A percentile compares a stretch with the other conserved stretches of the same genome.
These are phyloP conservation scores for Pterostichus niger DNA, from an alignment of 2,888 invertebrate genomes.

Conservation along the genomic window DNA sequence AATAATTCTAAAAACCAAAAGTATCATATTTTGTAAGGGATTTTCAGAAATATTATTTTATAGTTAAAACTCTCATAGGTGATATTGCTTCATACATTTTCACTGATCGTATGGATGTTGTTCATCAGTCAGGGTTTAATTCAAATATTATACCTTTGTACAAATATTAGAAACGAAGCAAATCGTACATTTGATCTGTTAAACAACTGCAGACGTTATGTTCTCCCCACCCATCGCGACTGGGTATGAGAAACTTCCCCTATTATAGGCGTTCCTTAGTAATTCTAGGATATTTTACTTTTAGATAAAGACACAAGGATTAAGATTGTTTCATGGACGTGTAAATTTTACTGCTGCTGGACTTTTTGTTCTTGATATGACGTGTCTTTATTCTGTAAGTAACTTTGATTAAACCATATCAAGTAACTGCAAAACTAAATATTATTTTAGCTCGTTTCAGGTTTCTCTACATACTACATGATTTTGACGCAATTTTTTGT, in stretches of 20 bases:
- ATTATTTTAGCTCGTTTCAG: slow-evolving; percentile 22
- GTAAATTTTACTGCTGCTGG: slow-evolving; percentile 17
- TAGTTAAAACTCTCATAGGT: background rate
- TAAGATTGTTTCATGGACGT: slow-evolving; percentile 4
- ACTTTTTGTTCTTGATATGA: slow-evolving; percentile 13
- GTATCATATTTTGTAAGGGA: no score
- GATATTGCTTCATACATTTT: background rate
- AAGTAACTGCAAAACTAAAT: background rate
- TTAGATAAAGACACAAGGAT: background rate
- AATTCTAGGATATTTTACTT: background rate
- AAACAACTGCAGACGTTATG: background rate
- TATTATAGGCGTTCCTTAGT: background rate
- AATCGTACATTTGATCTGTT: slow-evolving; percentile 3
- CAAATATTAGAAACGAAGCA: slow-evolving; percentile 17
- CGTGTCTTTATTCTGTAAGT: slow-evolving; percentile 34
- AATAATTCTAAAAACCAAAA: no score
- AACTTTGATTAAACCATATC: background rate
- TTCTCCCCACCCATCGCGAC: background rate
- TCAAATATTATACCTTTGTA: slow-evolving; percentile 3
- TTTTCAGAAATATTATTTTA: background rate
- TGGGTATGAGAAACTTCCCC: background rate
- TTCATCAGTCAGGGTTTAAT: slow-evolving; percentile 28
- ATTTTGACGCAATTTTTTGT: slow-evolving; percentile 21
- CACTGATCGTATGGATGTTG: background rate
- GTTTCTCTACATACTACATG: slow-evolving; percentile 13